Evolutionary conservation across 2,797 vertebrate genomes (phyloP).

Genomic region (Bovichtus variegatus): DNA sequence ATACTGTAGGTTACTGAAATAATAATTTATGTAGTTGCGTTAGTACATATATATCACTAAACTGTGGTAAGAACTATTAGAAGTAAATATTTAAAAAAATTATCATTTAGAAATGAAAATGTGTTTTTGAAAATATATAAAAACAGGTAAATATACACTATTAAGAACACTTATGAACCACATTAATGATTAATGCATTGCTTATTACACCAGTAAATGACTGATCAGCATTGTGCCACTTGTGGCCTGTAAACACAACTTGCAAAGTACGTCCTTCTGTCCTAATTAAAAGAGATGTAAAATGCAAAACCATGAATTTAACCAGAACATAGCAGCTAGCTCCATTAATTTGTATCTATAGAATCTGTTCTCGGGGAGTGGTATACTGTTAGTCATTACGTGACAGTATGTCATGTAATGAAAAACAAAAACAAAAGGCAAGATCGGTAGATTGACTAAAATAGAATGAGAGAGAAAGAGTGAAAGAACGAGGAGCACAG

Average conservation of each 20-base stretch:
- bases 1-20: background rate
- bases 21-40: background rate
- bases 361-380: background rate
- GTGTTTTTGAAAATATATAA: background rate
- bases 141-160: background rate
- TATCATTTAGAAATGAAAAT: background rate
- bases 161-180: background rate
- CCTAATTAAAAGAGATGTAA: background rate
- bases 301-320: background rate
- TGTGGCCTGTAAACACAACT: background rate
- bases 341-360: background rate
- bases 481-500: slow-evolving; percentile 11
- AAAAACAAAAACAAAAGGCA: slow-evolving; percentile 1
- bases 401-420: background rate
- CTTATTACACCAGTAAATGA: background rate
- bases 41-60: background rate
- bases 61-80: background rate
- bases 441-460: background rate
- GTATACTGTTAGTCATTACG: background rate
- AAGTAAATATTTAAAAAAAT: background rate
- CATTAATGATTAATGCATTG: background rate
- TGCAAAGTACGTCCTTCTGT: background rate
- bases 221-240: background rate
- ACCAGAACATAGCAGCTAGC: background rate
- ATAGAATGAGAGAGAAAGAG: background rate